A percentile compares a stretch with the other conserved stretches of the same genome.
phyloP scores from a whole-genome alignment of 2,113 vertebrate species.

The Phalacrocorax aristotelis region DNA sequence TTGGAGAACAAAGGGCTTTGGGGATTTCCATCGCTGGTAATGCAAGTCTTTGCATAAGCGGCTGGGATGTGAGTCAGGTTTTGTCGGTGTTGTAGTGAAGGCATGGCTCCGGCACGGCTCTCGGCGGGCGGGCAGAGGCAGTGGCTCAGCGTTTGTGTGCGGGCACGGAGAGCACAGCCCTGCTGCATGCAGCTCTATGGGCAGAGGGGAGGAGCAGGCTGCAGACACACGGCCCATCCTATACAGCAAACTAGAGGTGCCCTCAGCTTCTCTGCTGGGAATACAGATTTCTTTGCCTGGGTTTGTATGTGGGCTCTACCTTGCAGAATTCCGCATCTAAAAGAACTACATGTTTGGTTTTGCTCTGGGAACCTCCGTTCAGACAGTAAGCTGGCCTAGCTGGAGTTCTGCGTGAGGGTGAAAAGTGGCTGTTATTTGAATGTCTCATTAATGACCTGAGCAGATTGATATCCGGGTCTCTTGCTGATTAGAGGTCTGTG shows the following conservation, averaged over 20 bases:
- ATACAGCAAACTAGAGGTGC: background rate
- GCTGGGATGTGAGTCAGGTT: background rate
- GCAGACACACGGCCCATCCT: background rate
- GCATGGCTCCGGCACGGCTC: background rate
- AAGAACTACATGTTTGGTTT: fast-evolving
- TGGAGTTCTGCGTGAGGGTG: background rate
- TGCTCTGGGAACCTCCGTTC: background rate
- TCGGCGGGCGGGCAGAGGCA: background rate
- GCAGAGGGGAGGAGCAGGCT: background rate
- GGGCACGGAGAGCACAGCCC: background rate
- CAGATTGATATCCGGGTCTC: background rate
- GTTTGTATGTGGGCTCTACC: background rate
- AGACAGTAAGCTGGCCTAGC: background rate
- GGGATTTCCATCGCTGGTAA: conserved; percentile 46
- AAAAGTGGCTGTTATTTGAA: background rate
- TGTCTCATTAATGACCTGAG: background rate
- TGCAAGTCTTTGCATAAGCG: background rate
- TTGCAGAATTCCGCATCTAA: background rate
- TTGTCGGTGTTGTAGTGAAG: background rate
- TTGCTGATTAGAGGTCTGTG: background rate
- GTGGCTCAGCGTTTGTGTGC: background rate
- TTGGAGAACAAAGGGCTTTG: conserved; percentile 45
- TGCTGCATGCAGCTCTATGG: fast-evolving
- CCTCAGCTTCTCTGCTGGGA: background rate
- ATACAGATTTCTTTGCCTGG: fast-evolving